phyloP scores from a whole-genome alignment of 2,888 invertebrate species.

The Amphipyra berbera region DNA sequence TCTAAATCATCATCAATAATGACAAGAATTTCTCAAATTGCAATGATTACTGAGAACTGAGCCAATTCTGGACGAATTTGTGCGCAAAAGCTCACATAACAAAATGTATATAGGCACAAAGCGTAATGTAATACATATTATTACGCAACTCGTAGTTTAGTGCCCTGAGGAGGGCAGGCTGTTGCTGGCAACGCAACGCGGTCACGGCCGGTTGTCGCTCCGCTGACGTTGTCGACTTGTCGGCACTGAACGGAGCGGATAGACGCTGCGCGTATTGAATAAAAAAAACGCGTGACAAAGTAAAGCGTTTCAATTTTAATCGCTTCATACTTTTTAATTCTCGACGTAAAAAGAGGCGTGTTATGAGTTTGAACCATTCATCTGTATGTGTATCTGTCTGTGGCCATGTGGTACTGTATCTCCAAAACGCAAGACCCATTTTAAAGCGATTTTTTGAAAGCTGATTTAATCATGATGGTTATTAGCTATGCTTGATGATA shows the following conservation, averaged over 20 bases:
- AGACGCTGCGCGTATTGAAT: constrained; percentile 30
- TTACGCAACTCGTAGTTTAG: constrained; percentile 69
- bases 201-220: constrained; percentile 84
- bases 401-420: too few species aligned
- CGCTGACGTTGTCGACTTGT: constrained; percentile 59
- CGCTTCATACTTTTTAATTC: too few species aligned
- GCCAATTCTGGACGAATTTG: constrained; percentile 32
- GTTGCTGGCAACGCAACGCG: constrained; percentile 74
- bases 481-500: too few species aligned
- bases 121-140: constrained; percentile 56
- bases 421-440: too few species aligned
- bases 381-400: too few species aligned
- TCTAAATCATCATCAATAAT: constrained; percentile 20
- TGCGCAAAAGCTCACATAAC: constrained; percentile 22
- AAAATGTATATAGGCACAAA: constrained; percentile 28
- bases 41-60: constrained; percentile 9
- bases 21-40: constrained; percentile 12
- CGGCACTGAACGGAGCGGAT: constrained; percentile 52
- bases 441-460: too few species aligned
- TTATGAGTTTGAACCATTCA: too few species aligned
- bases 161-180: constrained; percentile 62
- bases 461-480: too few species aligned
- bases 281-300: constrained; percentile 27
- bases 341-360: too few species aligned
- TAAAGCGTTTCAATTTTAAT: background rate